phyloP scores from a whole-genome alignment of 2,888 invertebrate species.

The Cosmopolites sordidus region DNA sequence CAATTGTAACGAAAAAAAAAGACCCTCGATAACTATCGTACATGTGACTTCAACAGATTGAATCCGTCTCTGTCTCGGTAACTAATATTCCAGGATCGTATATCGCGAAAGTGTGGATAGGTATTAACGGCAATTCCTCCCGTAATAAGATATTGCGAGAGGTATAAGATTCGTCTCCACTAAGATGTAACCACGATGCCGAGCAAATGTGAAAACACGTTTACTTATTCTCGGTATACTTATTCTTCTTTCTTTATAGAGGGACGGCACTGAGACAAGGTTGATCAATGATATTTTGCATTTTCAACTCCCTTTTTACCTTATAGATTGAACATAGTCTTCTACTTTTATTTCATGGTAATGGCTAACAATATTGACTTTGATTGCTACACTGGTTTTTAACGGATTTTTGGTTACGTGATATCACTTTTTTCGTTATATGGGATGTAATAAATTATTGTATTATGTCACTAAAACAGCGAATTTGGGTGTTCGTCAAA shows the following conservation, averaged over 20 bases:
- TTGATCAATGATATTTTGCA: slow-evolving; percentile 1
- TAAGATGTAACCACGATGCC: slow-evolving; percentile 35
- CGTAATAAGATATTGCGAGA: slow-evolving; percentile 43
- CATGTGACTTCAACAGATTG: background rate
- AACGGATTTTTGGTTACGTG: no score
- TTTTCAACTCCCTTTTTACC: no score
- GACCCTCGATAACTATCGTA: background rate
- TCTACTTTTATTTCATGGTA: no score
- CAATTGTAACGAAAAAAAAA: no score
- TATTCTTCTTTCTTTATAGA: slow-evolving; percentile 18
- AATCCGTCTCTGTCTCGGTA: slow-evolving; percentile 9
- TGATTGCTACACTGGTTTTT: no score
- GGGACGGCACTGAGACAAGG: background rate
- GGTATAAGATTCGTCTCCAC: slow-evolving; percentile 29
- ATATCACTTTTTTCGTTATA: no score
- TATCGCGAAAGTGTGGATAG: slow-evolving; percentile 38
- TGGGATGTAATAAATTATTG: no score
- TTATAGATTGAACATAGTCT: no score
- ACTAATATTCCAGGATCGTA: slow-evolving; percentile 29
- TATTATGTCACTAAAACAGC: no score
- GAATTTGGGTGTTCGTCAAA: no score
- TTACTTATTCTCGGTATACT: slow-evolving; percentile 34
- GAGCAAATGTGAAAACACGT: slow-evolving; percentile 37
- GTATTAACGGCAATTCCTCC: slow-evolving; percentile 40
- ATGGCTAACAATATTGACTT: no score